Base-by-base conservation (phyloP, 2,888 invertebrate genomes). In the Eupithecia exiguata region DNA sequence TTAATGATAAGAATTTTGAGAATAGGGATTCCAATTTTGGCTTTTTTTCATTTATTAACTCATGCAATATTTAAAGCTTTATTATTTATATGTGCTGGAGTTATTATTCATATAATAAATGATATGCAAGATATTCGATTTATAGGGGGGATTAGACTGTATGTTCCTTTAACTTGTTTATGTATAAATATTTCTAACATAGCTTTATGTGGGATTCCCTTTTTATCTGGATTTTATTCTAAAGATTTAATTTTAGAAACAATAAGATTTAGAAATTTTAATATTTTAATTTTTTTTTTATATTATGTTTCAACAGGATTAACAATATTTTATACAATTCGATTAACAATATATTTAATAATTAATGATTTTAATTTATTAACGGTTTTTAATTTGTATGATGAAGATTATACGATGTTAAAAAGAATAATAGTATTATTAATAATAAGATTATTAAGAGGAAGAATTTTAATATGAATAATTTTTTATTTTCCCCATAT, bases 31-130 rank as follows among this genome's bases (percentile, higher is more conserved):
- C 84, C 86, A 79, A 88, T 94, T 76, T 92, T 97, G 84, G 95
- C 96, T 82, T 96, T 96, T 95, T 96, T 96, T 95, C 97, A 97
- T 95, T 89, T 97, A 86, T 90, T 97, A 86, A 96, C 94, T 79
- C 96, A 97, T 95, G 97, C 96, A 77, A 94, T 97, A 91, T 97
- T 97, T 96, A 97, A 97, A 79, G 96, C 96, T 81, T 93, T 96
- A 89, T 93, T 96, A 88, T 97, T 97, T 95, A 95, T 97, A 84
- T 96, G 96, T 95, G 96, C 96, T 0, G 97, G 97, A 0, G 90
- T 94, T 70, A 92, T 96, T 91, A 97, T 97, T 95, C 96, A 96
- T 94, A 93, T 93, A 87, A 93, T 95, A 87, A 88, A 86, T 81
- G 95, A 96, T 92, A 93, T 85, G 84, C 97, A 97, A 88, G 96